Conservation (phyloP, 2,113 vertebrate genomes). For the Neofelis nebulosa region DNA sequence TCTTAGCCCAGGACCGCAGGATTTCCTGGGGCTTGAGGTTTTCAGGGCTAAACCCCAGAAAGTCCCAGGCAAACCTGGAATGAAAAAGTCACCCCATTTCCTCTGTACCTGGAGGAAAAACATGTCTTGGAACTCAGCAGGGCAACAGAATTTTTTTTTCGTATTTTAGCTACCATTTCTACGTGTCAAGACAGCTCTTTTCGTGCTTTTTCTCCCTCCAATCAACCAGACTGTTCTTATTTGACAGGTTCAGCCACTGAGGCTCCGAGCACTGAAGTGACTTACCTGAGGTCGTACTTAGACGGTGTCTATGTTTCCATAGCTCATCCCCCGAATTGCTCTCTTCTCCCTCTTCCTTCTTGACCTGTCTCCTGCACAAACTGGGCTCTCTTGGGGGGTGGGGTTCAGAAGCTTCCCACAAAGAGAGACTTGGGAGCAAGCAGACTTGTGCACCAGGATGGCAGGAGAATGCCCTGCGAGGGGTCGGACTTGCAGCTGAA, state of each 20-base stretch:
- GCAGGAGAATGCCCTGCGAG: not conserved
- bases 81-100: rapidly evolving
- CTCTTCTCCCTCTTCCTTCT: not conserved
- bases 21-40: not conserved
- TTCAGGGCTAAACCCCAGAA: not conserved
- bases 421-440: not conserved
- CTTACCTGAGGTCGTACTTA: not conserved
- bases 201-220: not conserved
- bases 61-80: rapidly evolving
- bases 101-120: not conserved
- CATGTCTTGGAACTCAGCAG: not conserved
- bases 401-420: slow-evolving; percentile 58
- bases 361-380: not conserved
- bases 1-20: not conserved
- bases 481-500: slow-evolving; percentile 9
- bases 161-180: rapidly evolving
- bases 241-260: not conserved
- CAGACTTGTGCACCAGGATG: not conserved
- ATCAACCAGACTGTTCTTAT: not conserved
- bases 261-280: not conserved
- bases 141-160: not conserved
- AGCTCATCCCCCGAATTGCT: not conserved
- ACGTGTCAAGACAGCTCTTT: too few species aligned
- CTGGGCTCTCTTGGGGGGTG: not conserved
- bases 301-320: rapidly evolving